These are phyloP conservation scores for Leucophora obtusa DNA, from an alignment of 2,888 invertebrate species.

Conservation along the genomic window DNA sequence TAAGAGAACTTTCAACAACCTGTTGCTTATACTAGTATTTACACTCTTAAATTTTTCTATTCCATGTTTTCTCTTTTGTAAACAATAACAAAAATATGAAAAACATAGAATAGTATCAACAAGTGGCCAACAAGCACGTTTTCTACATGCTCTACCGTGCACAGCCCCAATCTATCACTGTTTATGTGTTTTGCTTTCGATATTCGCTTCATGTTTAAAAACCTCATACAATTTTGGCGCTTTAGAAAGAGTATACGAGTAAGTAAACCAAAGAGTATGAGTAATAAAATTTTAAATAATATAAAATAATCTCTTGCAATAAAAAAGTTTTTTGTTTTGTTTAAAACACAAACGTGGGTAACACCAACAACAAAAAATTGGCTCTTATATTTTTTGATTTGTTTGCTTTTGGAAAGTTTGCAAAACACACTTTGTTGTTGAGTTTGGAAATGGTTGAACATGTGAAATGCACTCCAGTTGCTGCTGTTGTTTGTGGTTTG, in stretches of 20 bases:
- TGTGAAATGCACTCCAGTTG: constrained; percentile 30
- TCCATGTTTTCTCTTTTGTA: neutral
- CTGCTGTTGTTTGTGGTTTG: constrained; percentile 7
- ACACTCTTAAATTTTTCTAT: neutral
- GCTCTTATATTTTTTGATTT: neutral
- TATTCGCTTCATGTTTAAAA: constrained; percentile 22
- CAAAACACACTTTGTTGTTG: constrained; percentile 23
- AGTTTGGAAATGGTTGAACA: neutral
- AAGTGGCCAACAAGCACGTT: neutral
- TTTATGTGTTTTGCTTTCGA: constrained; percentile 34
- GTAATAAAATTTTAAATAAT: neutral
- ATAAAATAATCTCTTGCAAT: neutral
- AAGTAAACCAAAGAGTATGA: neutral
- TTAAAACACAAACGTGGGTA: neutral
- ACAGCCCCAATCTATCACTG: constrained; percentile 10
- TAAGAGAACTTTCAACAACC: neutral
- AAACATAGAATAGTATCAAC: neutral
- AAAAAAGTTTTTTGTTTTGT: neutral
- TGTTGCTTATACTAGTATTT: neutral
- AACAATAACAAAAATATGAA: neutral
- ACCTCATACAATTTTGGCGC: neutral
- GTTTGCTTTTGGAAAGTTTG: neutral
- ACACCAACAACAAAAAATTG: neutral
- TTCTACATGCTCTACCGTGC: neutral
- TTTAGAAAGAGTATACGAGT: neutral